These are phyloP conservation scores for Cyclina sinensis DNA, from an alignment of 1,140 invertebrate genomes.

Conservation along the genomic window DNA sequence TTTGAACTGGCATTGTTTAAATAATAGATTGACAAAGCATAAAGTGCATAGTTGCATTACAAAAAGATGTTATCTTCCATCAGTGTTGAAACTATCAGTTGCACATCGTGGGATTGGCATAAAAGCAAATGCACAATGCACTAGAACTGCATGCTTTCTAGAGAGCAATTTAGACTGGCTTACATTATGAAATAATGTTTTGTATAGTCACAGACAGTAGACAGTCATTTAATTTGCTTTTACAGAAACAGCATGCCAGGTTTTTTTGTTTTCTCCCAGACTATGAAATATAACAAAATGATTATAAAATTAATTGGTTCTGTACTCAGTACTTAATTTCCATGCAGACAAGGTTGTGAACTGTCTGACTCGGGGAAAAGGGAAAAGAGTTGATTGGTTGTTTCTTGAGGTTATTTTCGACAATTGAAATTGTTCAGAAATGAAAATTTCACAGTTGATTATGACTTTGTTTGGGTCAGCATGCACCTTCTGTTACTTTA, in stretches of 20 bases:
- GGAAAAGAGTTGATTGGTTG: too few relatives aligned
- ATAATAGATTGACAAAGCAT: not conserved
- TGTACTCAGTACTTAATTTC: too few relatives aligned
- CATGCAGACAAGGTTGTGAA: too few relatives aligned
- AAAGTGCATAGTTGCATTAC: not conserved
- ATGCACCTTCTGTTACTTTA: too few relatives aligned
- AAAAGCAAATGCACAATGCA: not conserved
- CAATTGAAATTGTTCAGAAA: too few relatives aligned
- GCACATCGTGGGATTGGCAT: not conserved
- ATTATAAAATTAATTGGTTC: not conserved
- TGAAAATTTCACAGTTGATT: too few relatives aligned
- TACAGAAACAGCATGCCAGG: not conserved
- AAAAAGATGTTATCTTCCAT: not conserved
- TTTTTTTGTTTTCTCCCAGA: not conserved
- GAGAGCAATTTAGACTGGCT: not conserved
- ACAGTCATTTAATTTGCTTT: not conserved
- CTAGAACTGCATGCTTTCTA: not conserved
- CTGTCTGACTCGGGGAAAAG: too few relatives aligned
- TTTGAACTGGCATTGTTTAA: not conserved
- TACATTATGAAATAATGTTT: not conserved
- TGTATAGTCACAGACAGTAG: not conserved
- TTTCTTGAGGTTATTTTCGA: too few relatives aligned
- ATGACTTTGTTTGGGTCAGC: too few relatives aligned
- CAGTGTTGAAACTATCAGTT: not conserved
- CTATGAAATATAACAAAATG: not conserved